Percentiles rank a stretch among this genome's conserved stretches.
Evolutionary conservation across 2,113 vertebrate genomes (phyloP).

Genomic region (Silurus asotus): DNA sequence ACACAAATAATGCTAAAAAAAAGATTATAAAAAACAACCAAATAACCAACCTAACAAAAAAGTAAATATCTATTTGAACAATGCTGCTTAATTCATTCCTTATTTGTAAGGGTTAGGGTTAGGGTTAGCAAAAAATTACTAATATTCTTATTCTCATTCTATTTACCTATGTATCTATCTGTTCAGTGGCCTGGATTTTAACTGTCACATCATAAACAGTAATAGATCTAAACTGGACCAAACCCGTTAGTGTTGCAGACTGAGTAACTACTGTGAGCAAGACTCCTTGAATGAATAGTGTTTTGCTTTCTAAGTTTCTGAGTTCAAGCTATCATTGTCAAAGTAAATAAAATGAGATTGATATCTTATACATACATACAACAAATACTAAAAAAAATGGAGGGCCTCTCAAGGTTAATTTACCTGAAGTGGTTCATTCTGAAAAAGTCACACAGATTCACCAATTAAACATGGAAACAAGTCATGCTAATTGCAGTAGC

Average conservation of each 20-base stretch:
- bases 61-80: not conserved
- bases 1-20: no score
- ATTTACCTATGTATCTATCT: no score
- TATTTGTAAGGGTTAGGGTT: no score
- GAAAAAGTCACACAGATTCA: not conserved
- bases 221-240: no score
- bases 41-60: not conserved
- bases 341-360: not conserved
- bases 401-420: not conserved
- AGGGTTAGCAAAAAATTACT: no score
- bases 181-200: not conserved
- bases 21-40: not conserved
- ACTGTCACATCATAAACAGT: not conserved
- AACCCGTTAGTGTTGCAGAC: not conserved
- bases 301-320: not conserved
- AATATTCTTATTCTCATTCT: no score
- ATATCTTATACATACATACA: not conserved
- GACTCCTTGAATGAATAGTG: not conserved
- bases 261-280: not conserved
- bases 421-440: not conserved
- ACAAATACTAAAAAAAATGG: not conserved
- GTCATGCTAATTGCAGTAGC: not conserved
- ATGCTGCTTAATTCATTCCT: not conserved
- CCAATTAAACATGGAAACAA: not conserved
- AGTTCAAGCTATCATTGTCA: not conserved